Base-by-base conservation (phyloP, 1,140 invertebrate species). In the Pogonomyrmex barbatus region DNA sequence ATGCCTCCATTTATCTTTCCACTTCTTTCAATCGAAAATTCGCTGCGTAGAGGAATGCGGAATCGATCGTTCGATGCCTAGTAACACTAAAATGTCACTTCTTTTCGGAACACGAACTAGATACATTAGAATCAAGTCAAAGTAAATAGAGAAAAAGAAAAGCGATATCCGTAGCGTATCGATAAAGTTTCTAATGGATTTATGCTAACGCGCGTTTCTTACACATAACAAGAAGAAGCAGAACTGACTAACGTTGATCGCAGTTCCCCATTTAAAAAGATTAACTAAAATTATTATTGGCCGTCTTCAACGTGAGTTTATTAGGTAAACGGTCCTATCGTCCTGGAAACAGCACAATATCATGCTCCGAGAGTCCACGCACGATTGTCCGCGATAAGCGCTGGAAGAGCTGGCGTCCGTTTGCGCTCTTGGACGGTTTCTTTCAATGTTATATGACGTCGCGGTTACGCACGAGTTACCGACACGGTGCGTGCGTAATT, bases 401-500 rank as follows among this genome's bases (percentile, higher is more conserved):
- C 24, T 24, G 24, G 24, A 30, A 36, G 54, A 76, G 52, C 17
- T 45, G 68, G 39, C 60, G 42, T 73, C 33, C 65, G 42, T 50
- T 77, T 75, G 76, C 77, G 68, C 58, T 45, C 56, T 65, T 47
- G 60, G 65, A 84, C 60, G 76, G 62, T 85, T 85, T 81, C 84
- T 58, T 86, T 71, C 56, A 87, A 52, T 76, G 87, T 78, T 58
- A 36, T 30, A 56, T 45, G 65, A 56, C 50, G 10, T 65, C 12
- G 52, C 75, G 60, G 33, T 65, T 79, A 87, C 86, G 88, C 71
- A 54, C 73, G 75, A 63, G 63, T 86, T 85, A 81, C 60, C 65
- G 77, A 56, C 67, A 82, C 76, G 70, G 73, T 87, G 83, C 86
- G 86, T 84, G 87, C 90, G 83, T 87, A 91, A 90, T 90, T 87